Conservation (phyloP, 2,888 invertebrate genomes). For the Tinea semifulvella region DNA sequence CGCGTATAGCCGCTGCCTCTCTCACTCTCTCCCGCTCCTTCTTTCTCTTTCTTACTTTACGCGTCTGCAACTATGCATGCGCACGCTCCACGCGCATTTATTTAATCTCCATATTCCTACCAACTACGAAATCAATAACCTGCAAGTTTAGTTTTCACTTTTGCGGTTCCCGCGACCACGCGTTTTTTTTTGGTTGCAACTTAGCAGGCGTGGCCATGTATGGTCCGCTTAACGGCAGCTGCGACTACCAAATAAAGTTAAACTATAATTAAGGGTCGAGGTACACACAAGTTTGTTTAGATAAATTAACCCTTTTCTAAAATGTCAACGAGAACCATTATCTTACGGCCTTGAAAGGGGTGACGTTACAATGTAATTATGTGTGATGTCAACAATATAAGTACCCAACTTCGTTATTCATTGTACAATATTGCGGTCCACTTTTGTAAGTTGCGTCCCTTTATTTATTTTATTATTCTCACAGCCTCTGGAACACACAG, state of each 20-base stretch:
- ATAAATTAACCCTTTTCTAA: slow-evolving; percentile 63
- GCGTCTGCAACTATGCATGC: no score
- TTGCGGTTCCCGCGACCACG: no score
- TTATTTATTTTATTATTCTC: neutral
- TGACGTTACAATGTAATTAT: slow-evolving; percentile 17
- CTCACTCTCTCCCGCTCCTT: no score
- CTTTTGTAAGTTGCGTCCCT: neutral
- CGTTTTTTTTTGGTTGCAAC: no score
- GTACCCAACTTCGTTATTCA: slow-evolving; percentile 7
- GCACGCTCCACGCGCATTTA: no score
- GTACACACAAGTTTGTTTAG: slow-evolving; percentile 46
- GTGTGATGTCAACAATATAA: slow-evolving; percentile 5
- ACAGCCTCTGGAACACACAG: no score
- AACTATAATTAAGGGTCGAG: slow-evolving; percentile 55
- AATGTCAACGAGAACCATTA: slow-evolving; percentile 55
- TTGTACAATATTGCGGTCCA: slow-evolving; percentile 3
- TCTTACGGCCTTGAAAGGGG: slow-evolving; percentile 42
- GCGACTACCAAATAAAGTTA: slow-evolving; percentile 47
- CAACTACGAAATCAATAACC: no score
- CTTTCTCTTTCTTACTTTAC: no score
- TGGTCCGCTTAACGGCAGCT: slow-evolving; percentile 31
- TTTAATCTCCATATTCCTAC: no score
- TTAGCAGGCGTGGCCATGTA: no score
- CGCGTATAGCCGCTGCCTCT: no score
- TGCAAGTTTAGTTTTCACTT: no score